Base-by-base conservation (phyloP, 2,888 invertebrate genomes). In the Lithophane leautieri region DNA sequence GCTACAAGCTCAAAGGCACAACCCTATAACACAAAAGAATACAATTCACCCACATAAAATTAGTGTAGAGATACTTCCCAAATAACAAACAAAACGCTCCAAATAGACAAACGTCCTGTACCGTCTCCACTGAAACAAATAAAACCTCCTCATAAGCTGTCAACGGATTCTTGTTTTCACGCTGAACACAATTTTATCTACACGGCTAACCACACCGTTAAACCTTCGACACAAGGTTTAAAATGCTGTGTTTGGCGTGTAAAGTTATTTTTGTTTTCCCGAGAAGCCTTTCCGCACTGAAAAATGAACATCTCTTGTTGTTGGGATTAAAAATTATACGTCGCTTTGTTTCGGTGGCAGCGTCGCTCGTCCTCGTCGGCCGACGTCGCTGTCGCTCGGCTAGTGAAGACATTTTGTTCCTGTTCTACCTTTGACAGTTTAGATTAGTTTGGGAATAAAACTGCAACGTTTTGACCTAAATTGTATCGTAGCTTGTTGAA, bases 291-390 rank as follows among this genome's bases (percentile, higher is more conserved):
- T 91, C 89, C 78, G 82, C 86, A 84, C 92, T 94, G 95, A 95
- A 95, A 96, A 96, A 95, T 95, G 95, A 96, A 92, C 95, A 94
- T 93, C 94, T 93, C 94, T 90, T 90, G 92, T 91, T 91, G 94
- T 93, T 89, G 93, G 92, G 95, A 95, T 95, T 95, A 95, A 96
- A 96, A 95, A 95, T 95, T 94, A 95, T 93, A 90, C 92, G 89
- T 89, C 79, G 89, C 91, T 94, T 95, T 94, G 94, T 94, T 92
- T 91, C 61, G 76, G 74, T 40, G 42, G 56, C 71, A 52, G 56
- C 70, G 79, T 69, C 61, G 69, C 73, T 25, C 75, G 70, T 70
- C 61, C 75, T 54, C 16, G 42, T 11, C 71, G 28, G 76, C 44
- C 68, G 63, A 22, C 78, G 69, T 74, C 65, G 65, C 40, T 22